Evolutionary conservation across 2,797 vertebrate genomes (phyloP), one percentile per base, ranked within the genome.

Genomic region (Syndactyla subalaris): DNA sequence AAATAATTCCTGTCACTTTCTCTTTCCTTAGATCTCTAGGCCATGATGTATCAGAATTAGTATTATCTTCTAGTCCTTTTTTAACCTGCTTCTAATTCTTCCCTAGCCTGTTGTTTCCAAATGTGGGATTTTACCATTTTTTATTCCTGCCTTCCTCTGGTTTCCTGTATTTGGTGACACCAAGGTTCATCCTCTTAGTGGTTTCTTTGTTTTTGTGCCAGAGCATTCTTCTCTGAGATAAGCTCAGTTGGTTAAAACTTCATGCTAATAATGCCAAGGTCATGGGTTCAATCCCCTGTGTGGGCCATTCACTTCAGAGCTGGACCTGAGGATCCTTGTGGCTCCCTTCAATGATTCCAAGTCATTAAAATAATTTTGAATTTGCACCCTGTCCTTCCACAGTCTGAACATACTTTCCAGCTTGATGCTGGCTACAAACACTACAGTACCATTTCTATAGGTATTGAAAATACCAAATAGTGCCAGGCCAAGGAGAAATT

Each of bases 171-270:
- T 81, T 62, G 0, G 0, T 62, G 8, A 22, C 27, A 79, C 12
- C 2, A 1, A 76, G 20, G 6, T 70, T 76, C 5, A 75, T 32
- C 23, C 10, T 61, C 6, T 10, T 75, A 0, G 0, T 15, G 1
- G 12, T 30, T 68, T 41, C 9, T 6, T 27, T 43, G 18, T 12
- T 62, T 76, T 17, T 15, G 2, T 12, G 20, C 49, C 12, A 45
- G 6, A 72, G 10, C 7, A 52, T 30, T 78, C 32, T 75, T 65
- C 12, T 18, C 8, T 5, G 6, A 61, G 59, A 21, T 14, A 39
- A 41, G 38, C 19, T 41, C 18, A 30, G 18, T 41, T 41, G 12
- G 18, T 61, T 61, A 30, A 61, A 29, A 41, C 19, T 39, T 61
- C 6, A 6, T 39, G 27, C 38, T 39, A 61, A 61, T 21, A 59